phyloP scores from a whole-genome alignment of 2,888 invertebrate species.

The Drosophila prolongata region DNA sequence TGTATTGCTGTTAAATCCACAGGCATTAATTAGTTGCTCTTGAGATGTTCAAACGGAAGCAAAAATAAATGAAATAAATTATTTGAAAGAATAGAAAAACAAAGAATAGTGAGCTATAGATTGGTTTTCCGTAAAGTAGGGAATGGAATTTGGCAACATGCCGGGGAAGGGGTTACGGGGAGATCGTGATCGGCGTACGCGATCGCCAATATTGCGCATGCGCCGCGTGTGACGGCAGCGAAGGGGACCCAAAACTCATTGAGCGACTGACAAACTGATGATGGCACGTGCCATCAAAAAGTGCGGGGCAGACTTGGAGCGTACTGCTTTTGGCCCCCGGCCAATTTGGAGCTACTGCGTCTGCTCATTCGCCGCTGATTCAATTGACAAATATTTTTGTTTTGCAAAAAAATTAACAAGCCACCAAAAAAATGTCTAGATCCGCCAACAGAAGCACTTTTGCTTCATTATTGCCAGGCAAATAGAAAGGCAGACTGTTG shows the following conservation, averaged over 20 bases:
- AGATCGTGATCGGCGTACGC: slow-evolving; percentile 30
- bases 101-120: slow-evolving; percentile 4
- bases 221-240: slow-evolving; percentile 38
- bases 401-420: slow-evolving; percentile 15
- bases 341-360: slow-evolving; percentile 26
- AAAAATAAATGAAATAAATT: slow-evolving; percentile 1
- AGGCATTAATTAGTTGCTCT: slow-evolving; percentile 23
- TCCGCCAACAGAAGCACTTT: slow-evolving; percentile 6
- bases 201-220: slow-evolving; percentile 33
- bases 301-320: slow-evolving; percentile 3
- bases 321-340: slow-evolving; percentile 29
- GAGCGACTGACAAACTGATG: slow-evolving; percentile 15
- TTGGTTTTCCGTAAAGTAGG: slow-evolving; percentile 5
- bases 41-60: slow-evolving; percentile 20
- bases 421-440: slow-evolving; percentile 3
- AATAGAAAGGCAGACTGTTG: slow-evolving; percentile 1
- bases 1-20: not conserved
- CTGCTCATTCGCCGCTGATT: slow-evolving; percentile 3
- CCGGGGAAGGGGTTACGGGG: not conserved
- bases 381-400: slow-evolving; percentile 32
- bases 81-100: not conserved
- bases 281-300: slow-evolving; percentile 33
- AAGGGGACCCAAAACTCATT: slow-evolving; percentile 3
- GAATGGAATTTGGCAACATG: slow-evolving; percentile 23
- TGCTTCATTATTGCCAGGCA: not conserved